Base-by-base conservation (phyloP, 2,888 invertebrate species). In the Doris montereyensis region DNA sequence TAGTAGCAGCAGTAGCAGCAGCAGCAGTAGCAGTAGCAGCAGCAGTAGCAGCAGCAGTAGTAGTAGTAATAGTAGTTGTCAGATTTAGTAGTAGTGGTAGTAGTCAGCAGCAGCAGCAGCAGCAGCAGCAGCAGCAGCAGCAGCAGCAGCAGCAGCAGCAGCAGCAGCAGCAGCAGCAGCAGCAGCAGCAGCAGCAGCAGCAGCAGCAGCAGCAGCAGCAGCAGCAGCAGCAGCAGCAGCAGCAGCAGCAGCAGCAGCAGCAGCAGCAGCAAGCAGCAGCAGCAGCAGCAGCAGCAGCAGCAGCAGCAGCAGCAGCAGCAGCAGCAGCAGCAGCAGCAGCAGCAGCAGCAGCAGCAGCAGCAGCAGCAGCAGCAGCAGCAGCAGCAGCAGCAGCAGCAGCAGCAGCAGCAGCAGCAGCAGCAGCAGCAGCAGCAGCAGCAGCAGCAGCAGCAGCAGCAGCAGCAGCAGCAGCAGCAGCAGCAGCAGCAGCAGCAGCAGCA, bases 381-480 rank as follows among this genome's bases (percentile, higher is more conserved):
- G 62, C 24, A 62, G 62, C 21, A 62, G 62, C 24, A 62, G 62
- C 21, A 62, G 62, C n/a, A 62, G 62, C 24, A 62, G 62, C 24
- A 62, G 62, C 24, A 62, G 62, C n/a, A 62, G 62, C 62, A 62
- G 62, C n/a, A 62, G 62, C 62, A 62, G 62, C 24, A 62, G 62
- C 21, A 62, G 62, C 24, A 62, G 62, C 24, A 62, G 62, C 21
- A 62, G 62, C 24, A 62, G 62, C 21, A 62, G 62, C n/a, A 62
- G 62, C 21, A 17, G 62, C 24, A 17, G 62, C 24, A 17, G 62
- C 24, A 17, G 62, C 24, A 17, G 62, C 21, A 17, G 62, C 24
- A 17, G 62, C 21, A 17, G 62, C 24, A 17, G 62, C 21, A 17
- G 62, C 24, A 17, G 62, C 24, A 17, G 62, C 24, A 62, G 62